Evolutionary conservation across 2,888 invertebrate species (phyloP).

Genomic region (Antitype chi): DNA sequence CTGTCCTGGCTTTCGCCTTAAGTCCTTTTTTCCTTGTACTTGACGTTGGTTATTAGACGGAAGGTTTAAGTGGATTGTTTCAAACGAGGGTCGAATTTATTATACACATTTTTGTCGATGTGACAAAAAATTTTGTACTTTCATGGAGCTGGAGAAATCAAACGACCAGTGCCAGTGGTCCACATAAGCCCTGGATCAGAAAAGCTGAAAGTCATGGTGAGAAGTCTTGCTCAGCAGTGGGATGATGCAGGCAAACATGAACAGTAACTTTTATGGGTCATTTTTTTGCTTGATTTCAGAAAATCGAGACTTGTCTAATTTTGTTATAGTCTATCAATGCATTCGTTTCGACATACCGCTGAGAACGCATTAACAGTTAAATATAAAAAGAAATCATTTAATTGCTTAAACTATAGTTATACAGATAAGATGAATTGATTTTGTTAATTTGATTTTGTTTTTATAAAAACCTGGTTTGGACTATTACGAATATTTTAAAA

Average conservation of each 20-base stretch:
- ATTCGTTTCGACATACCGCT: not conserved
- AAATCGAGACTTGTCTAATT: not conserved
- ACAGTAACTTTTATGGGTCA: not conserved
- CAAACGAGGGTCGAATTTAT: constrained; percentile 26
- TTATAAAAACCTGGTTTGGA: too few species aligned
- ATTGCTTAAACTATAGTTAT: too few species aligned
- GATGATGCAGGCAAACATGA: not conserved
- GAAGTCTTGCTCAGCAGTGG: not conserved
- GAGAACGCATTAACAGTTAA: not conserved
- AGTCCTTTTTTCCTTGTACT: constrained; percentile 23
- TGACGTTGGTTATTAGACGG: constrained; percentile 13
- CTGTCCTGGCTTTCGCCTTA: too few species aligned
- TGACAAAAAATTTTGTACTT: not conserved
- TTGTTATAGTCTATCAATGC: not conserved
- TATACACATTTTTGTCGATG: not conserved
- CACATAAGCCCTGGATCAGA: not conserved
- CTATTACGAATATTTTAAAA: too few species aligned
- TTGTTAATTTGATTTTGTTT: too few species aligned
- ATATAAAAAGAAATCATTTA: too few species aligned
- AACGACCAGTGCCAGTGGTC: not conserved
- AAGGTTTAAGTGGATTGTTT: constrained; percentile 9
- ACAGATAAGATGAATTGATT: too few species aligned
- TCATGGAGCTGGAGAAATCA: not conserved
- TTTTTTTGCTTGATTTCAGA: not conserved
- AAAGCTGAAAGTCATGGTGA: not conserved